Conservation (phyloP, 1,140 invertebrate species). For the Eumeta japonica region DNA sequence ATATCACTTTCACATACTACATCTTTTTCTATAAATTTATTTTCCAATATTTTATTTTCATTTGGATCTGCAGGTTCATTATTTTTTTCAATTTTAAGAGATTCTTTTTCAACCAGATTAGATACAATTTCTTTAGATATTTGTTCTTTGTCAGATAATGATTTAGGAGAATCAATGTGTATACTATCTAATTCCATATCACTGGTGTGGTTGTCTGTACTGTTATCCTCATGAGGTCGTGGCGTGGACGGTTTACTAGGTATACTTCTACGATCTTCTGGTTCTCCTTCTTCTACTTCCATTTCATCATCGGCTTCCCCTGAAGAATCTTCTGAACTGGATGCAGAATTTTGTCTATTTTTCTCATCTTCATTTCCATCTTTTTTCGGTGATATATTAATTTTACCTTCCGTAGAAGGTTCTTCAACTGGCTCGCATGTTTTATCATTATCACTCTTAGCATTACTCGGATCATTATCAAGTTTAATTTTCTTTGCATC, state of each 20-base stretch:
- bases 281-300: constrained; percentile 60
- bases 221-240: constrained; percentile 34
- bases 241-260: constrained; percentile 37
- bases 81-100: constrained; percentile 14
- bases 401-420: constrained; percentile 16
- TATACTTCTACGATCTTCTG: constrained; percentile 31
- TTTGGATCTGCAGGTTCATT: constrained; percentile 7
- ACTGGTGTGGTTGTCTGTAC: constrained; percentile 44
- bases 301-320: constrained; percentile 65
- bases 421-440: constrained; percentile 14
- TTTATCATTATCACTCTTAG: neutral
- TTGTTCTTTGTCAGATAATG: constrained; percentile 46
- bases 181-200: constrained; percentile 54
- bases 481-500: constrained; percentile 34
- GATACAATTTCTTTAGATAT: constrained; percentile 33
- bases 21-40: constrained; percentile 10
- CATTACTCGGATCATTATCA: constrained; percentile 12
- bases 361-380: constrained; percentile 39
- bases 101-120: constrained; percentile 20
- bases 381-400: constrained; percentile 13
- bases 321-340: constrained; percentile 60
- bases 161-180: constrained; percentile 49
- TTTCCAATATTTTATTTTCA: too few relatives aligned
- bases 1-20: constrained; percentile 17
- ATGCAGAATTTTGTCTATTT: constrained; percentile 58